Evolutionary conservation across 2,888 invertebrate species (phyloP), one percentile per base, ranked within the genome.

Genomic region (Brenthis hecate): DNA sequence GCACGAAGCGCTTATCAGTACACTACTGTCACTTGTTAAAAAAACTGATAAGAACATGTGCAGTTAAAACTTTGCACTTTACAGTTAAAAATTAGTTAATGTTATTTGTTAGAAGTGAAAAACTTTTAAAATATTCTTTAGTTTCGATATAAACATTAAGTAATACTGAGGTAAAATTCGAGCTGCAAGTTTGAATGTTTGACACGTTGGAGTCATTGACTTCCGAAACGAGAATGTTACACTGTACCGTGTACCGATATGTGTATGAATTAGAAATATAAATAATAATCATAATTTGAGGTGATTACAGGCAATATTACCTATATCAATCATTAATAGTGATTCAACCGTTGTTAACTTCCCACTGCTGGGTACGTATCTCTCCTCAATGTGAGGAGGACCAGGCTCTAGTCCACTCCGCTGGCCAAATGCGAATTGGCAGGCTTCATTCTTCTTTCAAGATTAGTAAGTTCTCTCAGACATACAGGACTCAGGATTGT

Each of bases 161-260:
- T 32, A 51, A n/a, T 36, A 28, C 28, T 28, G 28, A 28, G 28
- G 50, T 50, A 13, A 6, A 11, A n/a, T 2, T 53, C 16, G 8
- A 53, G 32, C 28, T 63, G 14, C 62, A 32, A 19, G 51, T 50
- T 54, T 16, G 13, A 19, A 2, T 16, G 51, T 19, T 6, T 53
- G 43, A 63, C 54, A 51, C 36, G 53, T 63, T 43, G 36, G 53
- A 19, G 62, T 63, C 62, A 63, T 36, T 63, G 62, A 63, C 62
- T 54, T 32, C 62, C 62, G 43, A 63, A 63, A 54, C 16, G 36
- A 14, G 62, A 53, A 53, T 53, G n/a, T n/a, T 53, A 14, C n/a
- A 8, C 14, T 53, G n/a, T 16, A 1, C 11, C 2, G 11, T 11
- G 36, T 43, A 43, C 11, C 11, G 36, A 43, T 43, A 11, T 11